Evolutionary conservation across 2,113 vertebrate genomes (phyloP).

Genomic region (Percopsis transmontana): DNA sequence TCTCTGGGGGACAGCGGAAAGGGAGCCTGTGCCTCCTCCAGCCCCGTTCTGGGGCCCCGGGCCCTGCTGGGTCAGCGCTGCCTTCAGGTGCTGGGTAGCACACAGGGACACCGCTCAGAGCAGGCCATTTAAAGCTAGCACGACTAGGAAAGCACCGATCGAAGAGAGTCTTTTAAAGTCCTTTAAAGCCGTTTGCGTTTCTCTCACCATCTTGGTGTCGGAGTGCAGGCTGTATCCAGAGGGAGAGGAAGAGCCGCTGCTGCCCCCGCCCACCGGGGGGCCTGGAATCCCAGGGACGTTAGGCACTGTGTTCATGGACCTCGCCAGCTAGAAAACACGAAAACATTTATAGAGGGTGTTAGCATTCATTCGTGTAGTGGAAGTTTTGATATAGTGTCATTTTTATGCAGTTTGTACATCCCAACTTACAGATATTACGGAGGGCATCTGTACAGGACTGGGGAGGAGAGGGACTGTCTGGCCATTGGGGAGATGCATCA

Average conservation of each 20-base stretch:
- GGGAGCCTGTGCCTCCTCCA: constrained; percentile 76
- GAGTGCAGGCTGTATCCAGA: constrained; percentile 86
- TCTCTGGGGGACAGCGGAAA: constrained; percentile 84
- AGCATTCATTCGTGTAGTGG: constrained; percentile 1
- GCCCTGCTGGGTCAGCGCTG: constrained; percentile 83
- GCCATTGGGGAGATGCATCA: constrained; percentile 96
- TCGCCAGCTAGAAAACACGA: constrained; percentile 80
- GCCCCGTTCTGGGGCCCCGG: constrained; percentile 81
- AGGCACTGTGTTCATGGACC: constrained; percentile 87
- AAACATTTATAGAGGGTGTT: not conserved
- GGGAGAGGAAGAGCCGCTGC: constrained; percentile 87
- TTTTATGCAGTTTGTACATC: not conserved
- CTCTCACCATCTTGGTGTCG: constrained; percentile 92
- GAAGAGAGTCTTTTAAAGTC: no score
- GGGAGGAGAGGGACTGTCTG: constrained; percentile 92
- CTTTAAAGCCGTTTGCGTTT: not conserved
- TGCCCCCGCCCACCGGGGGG: constrained; percentile 83
- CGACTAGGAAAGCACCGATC: not conserved
- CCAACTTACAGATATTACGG: constrained; percentile 93
- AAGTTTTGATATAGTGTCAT: not conserved
- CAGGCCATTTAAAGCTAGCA: not conserved
- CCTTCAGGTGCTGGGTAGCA: constrained; percentile 85
- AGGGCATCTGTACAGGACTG: constrained; percentile 91
- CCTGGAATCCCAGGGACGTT: constrained; percentile 96
- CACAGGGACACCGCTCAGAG: constrained; percentile 30